phyloP scores from a whole-genome alignment of 2,888 invertebrate genomes.

The Amblyjoppa proteus region DNA sequence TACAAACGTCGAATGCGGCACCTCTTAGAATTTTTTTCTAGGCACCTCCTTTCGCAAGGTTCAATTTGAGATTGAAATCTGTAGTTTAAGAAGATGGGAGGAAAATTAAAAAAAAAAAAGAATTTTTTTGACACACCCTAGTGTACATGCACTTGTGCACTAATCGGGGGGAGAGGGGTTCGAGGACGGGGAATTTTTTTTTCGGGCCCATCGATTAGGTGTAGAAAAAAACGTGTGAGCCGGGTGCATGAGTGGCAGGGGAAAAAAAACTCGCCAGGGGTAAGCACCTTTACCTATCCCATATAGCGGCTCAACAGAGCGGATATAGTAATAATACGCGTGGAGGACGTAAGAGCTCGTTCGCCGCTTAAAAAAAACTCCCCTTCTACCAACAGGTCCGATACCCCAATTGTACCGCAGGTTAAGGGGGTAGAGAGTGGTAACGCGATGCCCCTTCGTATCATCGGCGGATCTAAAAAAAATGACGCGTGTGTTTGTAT shows the following conservation, averaged over 20 bases:
- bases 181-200: slow-evolving; percentile 28
- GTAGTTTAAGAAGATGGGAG: too few species aligned
- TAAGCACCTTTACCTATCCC: slow-evolving; percentile 43
- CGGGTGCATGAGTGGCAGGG: slow-evolving; percentile 19
- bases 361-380: slow-evolving; percentile 75
- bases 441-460: slow-evolving; percentile 53
- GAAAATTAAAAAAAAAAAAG: too few species aligned
- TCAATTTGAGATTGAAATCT: too few species aligned
- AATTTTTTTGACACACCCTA: too few species aligned
- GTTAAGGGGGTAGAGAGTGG: slow-evolving; percentile 61
- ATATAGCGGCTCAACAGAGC: not conserved
- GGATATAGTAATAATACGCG: slow-evolving; percentile 29
- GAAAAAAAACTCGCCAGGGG: slow-evolving; percentile 33
- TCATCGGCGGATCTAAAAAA: slow-evolving; percentile 59
- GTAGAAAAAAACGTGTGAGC: slow-evolving; percentile 48
- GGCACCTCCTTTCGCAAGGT: too few species aligned
- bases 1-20: too few species aligned
- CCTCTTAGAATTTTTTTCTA: too few species aligned
- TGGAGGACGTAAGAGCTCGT: slow-evolving; percentile 24
- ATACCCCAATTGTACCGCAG: slow-evolving; percentile 71
- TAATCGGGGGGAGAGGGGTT: slow-evolving; percentile 43
- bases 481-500: slow-evolving; percentile 54
- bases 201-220: slow-evolving; percentile 24
- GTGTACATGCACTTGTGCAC: slow-evolving; percentile 49
- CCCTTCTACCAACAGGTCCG: slow-evolving; percentile 79